Base-by-base conservation (phyloP, 2,888 invertebrate genomes). In the Acheta domesticus region DNA sequence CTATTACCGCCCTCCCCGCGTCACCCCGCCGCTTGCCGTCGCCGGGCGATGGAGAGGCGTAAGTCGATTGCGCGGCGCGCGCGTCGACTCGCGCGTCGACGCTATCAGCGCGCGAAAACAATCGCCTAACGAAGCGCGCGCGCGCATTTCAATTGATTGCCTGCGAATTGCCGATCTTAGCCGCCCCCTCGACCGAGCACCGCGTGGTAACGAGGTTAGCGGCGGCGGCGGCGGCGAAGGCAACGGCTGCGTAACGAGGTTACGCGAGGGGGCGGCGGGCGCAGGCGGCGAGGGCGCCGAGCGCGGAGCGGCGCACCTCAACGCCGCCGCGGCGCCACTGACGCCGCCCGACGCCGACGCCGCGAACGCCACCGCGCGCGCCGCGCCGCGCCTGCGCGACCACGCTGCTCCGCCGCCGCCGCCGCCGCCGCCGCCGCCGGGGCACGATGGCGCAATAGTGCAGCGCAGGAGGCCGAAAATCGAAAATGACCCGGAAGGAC, bases 51-150 rank as follows among this genome's bases (percentile, higher is more conserved):
- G 23, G 2, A 8, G 36, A 14, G n/a, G 62, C 62, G 62, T n/a
- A 12, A 62, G 36, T 36, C 4, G 36, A 36, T 36, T 36, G n/a
- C 62, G 62, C 62, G 62, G 12, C 14, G 36, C 36, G 36, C 36
- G 36, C 36, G 36, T 36, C 36, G 36, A 36, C 36, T 36, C 36
- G 36, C 36, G 36, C 36, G n/a, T n/a, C n/a, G 36, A 36, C 36
- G 36, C 36, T 36, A 8, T 36, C 36, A 36, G 36, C 36, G 36
- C 36, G 36, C 36, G 36, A 36, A 36, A 36, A 62, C 62, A 62
- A 62, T 62, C 62, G 62, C n/a, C 62, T 62, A 62, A 62, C 62
- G 62, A 62, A 62, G 62, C 62, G 62, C 62, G 62, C 62, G 62
- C 62, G 62, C n/a, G 62, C n/a, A 62, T n/a, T 62, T 62, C n/a